Conservation (phyloP, 2,113 vertebrate genomes). For the Alligator sinensis region DNA sequence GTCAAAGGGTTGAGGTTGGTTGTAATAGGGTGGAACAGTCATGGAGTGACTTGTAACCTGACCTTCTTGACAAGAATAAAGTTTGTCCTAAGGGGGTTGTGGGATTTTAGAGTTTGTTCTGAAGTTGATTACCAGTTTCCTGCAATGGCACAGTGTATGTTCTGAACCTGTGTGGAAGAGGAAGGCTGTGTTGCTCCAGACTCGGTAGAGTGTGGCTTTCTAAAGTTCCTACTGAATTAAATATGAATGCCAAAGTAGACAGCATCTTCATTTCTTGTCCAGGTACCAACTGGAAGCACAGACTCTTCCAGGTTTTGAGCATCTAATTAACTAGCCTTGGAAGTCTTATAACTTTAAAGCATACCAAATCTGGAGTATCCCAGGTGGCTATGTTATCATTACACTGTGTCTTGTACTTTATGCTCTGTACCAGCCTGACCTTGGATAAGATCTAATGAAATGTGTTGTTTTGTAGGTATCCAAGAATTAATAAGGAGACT, state of each 20-base stretch:
- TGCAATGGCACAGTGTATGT: background rate
- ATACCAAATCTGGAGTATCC: background rate
- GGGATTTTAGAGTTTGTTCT: background rate
- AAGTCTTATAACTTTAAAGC: background rate
- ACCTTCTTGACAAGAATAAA: background rate
- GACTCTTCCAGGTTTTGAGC: background rate
- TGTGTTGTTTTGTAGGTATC: constrained; percentile 84
- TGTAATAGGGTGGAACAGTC: background rate
- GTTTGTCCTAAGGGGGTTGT: background rate
- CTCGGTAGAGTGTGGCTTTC: background rate
- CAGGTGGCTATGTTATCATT: fast-evolving
- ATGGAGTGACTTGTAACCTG: background rate
- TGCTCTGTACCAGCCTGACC: background rate
- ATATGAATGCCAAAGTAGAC: background rate
- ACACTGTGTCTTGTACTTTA: background rate
- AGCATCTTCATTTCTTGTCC: background rate
- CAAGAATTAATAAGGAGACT: constrained; percentile 96
- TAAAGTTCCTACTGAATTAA: background rate
- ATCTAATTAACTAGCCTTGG: background rate
- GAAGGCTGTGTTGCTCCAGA: background rate
- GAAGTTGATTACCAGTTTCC: background rate
- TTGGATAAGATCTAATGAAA: background rate
- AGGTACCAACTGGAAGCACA: background rate
- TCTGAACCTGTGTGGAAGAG: background rate
- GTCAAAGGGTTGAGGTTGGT: background rate